Percentiles rank a stretch among this genome's conserved stretches.
Conservation (phyloP, 2,797 vertebrate genomes). For the Cyclopterus lumpus region DNA sequence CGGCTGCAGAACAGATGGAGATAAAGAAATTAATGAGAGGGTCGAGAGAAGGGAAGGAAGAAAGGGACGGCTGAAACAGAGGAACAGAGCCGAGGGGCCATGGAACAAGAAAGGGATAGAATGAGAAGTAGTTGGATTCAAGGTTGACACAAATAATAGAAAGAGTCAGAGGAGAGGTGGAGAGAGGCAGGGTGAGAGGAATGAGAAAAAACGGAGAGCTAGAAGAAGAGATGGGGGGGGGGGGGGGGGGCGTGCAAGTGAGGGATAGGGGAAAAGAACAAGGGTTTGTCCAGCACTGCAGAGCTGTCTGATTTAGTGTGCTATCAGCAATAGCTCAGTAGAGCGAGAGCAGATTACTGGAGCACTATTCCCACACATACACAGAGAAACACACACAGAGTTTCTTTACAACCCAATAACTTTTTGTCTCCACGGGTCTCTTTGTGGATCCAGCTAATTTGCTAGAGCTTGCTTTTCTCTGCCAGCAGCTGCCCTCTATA, state of each 20-base stretch:
- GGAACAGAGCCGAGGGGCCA: neutral
- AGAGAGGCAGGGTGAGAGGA: constrained; percentile 25
- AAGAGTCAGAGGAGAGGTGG: constrained; percentile 17
- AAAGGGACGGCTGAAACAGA: neutral
- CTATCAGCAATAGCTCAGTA: constrained; percentile 68
- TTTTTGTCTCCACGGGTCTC: constrained; percentile 16
- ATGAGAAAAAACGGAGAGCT: constrained; percentile 32
- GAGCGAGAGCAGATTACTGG: constrained; percentile 69
- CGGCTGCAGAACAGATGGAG: constrained; percentile 54
- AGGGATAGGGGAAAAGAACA: constrained; percentile 37
- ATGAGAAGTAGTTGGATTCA: constrained; percentile 12
- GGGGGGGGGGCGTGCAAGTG: constrained; percentile 6
- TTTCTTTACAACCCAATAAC: constrained; percentile 39
- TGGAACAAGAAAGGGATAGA: neutral
- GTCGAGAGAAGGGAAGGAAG: constrained; percentile 14
- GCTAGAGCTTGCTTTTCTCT: constrained; percentile 2
- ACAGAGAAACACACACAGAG: constrained; percentile 20
- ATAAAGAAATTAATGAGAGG: constrained; percentile 30
- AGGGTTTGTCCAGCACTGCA: constrained; percentile 66
- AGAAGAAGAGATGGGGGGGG: constrained; percentile 8
- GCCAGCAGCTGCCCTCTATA: constrained; percentile 19
- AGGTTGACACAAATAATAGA: constrained; percentile 14
- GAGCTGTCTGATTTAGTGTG: constrained; percentile 78
- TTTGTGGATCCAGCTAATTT: constrained; percentile 43
- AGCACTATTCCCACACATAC: constrained; percentile 43